Evolutionary conservation across 2,888 invertebrate species (phyloP).

Genomic region (Suillia variegata): DNA sequence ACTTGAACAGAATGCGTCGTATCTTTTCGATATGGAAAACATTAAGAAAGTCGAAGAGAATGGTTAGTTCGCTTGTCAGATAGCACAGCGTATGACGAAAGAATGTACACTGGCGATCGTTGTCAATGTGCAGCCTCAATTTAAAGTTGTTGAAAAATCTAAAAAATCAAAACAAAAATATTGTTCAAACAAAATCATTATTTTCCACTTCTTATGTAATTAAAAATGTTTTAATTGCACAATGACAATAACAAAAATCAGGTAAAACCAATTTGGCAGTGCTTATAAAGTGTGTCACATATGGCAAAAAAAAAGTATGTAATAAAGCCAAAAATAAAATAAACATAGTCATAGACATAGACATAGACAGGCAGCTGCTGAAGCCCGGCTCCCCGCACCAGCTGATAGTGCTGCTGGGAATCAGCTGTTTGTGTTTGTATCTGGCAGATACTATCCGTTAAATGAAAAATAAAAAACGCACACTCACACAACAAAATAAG

Average conservation of each 20-base stretch:
- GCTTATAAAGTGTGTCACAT: background rate
- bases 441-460: background rate
- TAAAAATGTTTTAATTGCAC: no score
- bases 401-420: background rate
- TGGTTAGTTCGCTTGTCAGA: slow-evolving; percentile 54
- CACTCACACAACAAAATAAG: background rate
- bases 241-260: no score
- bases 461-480: background rate
- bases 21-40: slow-evolving; percentile 58
- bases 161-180: slow-evolving; percentile 29
- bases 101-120: slow-evolving; percentile 57
- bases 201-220: no score
- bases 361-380: no score
- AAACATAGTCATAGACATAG: no score
- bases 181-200: background rate
- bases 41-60: slow-evolving; percentile 57
- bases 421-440: background rate
- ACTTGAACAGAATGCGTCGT: slow-evolving; percentile 57
- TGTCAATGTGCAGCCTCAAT: slow-evolving; percentile 54
- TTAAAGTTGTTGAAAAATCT: slow-evolving; percentile 60
- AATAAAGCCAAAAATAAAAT: background rate
- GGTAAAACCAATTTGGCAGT: background rate
- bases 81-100: slow-evolving; percentile 54
- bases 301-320: background rate
- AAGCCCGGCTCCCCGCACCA: background rate